Base-by-base conservation (phyloP, 1,140 invertebrate genomes). In the Caerostris darwini region DNA sequence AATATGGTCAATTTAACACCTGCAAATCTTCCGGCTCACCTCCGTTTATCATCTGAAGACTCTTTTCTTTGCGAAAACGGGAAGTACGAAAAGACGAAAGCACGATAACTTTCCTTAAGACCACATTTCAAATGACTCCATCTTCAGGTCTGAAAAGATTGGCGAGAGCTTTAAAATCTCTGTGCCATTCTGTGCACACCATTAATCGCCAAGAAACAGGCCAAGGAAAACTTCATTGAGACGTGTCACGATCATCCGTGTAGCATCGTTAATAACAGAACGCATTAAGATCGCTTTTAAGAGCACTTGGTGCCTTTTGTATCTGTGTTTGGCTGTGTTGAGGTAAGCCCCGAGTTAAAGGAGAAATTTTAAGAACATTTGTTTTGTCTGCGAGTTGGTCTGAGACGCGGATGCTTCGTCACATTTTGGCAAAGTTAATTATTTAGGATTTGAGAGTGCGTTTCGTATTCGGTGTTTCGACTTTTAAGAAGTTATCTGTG, bases 81-180 rank as follows among this genome's bases (percentile, higher is more conserved):
- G 34, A 88, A 88, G 58, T 61, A 10, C 8, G 86, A 67, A 86
- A 88, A 88, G 82, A 59, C 56, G 82, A 57, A 14, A n/a, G 54
- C 59, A 88, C 86, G 64, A 88, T 88, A 88, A 88, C 58, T 88
- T 88, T 88, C 64, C 86, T 67, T 88, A 88, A 88, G 86, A 88
- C 58, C 86, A 61, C 86, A 88, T 88, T 88, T 67, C 86, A 88
- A 88, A 88, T 88, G 86, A 88, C 86, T 67, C 58, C 59, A n/a
- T 50, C 17, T 6, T 14, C 14, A 58, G 50, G 19, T 58, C 64
- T 88, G 53, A 88, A 88, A 88, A 88, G 86, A 88, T 88, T 59
- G 86, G 58, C n/a, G n/a, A n/a, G n/a, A 50, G 86, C 86, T 88
- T 88, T 64, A 88, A 59, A 90, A 53, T 67, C 17, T n/a, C n/a